Evolutionary conservation across 1,140 invertebrate species (phyloP).

Genomic region (Drosophila prosaltans): DNA sequence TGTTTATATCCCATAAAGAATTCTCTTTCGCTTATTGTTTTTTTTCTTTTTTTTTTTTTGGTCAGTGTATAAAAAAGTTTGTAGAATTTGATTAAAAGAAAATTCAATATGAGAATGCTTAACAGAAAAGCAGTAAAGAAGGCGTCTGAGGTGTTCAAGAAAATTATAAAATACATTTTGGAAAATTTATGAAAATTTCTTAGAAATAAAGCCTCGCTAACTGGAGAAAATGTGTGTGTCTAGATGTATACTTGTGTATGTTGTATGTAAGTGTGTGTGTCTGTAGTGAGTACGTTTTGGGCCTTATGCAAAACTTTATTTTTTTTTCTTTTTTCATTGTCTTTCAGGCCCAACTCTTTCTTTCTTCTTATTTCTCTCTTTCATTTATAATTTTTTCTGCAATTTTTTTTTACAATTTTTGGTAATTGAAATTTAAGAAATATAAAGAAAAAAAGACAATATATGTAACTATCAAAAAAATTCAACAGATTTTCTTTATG

Average conservation of each 20-base stretch:
- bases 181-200: constrained; percentile 7
- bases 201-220: constrained; percentile 4
- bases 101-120: constrained; percentile 11
- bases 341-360: constrained; percentile 25
- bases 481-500: constrained; percentile 57
- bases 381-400: constrained; percentile 8
- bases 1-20: neutral
- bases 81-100: neutral
- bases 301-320: neutral
- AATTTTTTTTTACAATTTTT: constrained; percentile 56
- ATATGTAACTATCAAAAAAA: constrained; percentile 38
- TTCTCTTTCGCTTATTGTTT: neutral
- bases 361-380: constrained; percentile 15
- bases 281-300: neutral
- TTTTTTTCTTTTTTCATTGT: neutral
- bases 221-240: neutral
- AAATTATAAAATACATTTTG: neutral
- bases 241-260: constrained; percentile 13
- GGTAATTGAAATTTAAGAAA: constrained; percentile 48
- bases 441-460: constrained; percentile 21
- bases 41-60: too few species aligned
- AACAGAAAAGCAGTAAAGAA: neutral
- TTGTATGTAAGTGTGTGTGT: neutral
- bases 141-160: neutral
- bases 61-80: neutral